These are phyloP conservation scores for Rhagologus leucostigma DNA, from an alignment of 2,113 vertebrate genomes.

Conservation along the genomic window DNA sequence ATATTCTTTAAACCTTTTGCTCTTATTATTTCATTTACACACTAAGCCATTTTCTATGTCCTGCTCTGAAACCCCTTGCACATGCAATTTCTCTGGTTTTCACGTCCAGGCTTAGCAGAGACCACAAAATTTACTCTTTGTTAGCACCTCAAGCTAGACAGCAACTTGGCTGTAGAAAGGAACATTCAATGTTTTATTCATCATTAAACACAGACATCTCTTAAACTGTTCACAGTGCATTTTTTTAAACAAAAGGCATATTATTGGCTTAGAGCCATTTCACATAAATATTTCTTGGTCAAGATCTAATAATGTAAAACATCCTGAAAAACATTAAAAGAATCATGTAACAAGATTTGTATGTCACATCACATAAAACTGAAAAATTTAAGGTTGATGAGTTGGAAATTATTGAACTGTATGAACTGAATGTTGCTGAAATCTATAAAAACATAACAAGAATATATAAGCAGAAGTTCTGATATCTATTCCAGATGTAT, in stretches of 20 bases:
- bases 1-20: background rate
- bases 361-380: constrained; percentile 56
- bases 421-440: constrained; percentile 25
- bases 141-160: constrained; percentile 71
- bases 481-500: constrained; percentile 32
- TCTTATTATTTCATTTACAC: background rate
- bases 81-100: constrained; percentile 36
- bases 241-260: constrained; percentile 70
- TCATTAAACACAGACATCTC: constrained; percentile 60
- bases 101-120: constrained; percentile 45
- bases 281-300: constrained; percentile 69
- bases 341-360: constrained; percentile 54
- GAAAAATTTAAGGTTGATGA: constrained; percentile 63
- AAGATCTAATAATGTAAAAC: constrained; percentile 67
- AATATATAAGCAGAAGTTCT: background rate
- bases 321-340: constrained; percentile 55
- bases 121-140: constrained; percentile 56
- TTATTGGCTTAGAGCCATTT: constrained; percentile 68
- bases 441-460: background rate
- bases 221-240: constrained; percentile 60
- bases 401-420: constrained; percentile 39
- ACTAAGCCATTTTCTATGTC: background rate
- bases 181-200: constrained; percentile 42
- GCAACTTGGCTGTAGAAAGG: constrained; percentile 60
- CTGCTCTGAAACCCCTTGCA: background rate